phyloP scores from a whole-genome alignment of 2,888 invertebrate species.

The Panorpa germanica region DNA sequence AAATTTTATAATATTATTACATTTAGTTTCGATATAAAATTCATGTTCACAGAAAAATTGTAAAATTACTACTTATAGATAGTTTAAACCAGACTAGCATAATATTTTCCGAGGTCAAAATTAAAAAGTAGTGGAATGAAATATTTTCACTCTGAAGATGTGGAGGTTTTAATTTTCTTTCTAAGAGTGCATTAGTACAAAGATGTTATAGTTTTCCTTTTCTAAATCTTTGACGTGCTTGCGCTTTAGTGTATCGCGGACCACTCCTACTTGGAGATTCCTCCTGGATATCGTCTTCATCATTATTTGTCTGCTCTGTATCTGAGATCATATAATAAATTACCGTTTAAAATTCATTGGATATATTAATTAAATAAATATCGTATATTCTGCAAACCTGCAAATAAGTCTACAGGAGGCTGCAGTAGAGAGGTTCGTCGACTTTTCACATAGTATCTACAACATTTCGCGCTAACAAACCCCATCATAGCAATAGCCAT shows the following conservation, averaged over 20 bases:
- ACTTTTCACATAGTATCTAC: conserved; percentile 30
- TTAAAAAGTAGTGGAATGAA: too few relatives aligned
- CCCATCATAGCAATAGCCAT: conserved; percentile 46
- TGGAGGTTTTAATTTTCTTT: too few relatives aligned
- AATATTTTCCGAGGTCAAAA: too few relatives aligned
- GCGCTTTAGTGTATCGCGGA: conserved; percentile 57
- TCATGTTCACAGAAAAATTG: too few relatives aligned
- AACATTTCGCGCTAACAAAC: conserved; percentile 41
- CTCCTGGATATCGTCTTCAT: conserved; percentile 15
- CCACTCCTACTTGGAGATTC: conserved; percentile 25
- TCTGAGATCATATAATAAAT: conserved; percentile 12
- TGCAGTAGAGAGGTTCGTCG: conserved; percentile 31
- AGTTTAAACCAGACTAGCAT: too few relatives aligned
- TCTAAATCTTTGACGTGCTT: conserved; percentile 53
- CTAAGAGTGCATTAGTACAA: too few relatives aligned
- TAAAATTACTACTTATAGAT: too few relatives aligned
- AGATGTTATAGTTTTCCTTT: conserved; percentile 54
- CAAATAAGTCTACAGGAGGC: conserved; percentile 28
- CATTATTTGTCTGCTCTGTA: conserved; percentile 14
- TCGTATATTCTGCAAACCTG: conserved; percentile 13
- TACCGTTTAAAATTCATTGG: neutral
- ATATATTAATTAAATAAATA: too few relatives aligned
- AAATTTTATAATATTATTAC: too few relatives aligned
- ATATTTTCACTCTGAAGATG: too few relatives aligned
- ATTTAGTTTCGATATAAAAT: too few relatives aligned